Conservation (phyloP, 2,797 vertebrate genomes). For the Myripristis jacobus region DNA sequence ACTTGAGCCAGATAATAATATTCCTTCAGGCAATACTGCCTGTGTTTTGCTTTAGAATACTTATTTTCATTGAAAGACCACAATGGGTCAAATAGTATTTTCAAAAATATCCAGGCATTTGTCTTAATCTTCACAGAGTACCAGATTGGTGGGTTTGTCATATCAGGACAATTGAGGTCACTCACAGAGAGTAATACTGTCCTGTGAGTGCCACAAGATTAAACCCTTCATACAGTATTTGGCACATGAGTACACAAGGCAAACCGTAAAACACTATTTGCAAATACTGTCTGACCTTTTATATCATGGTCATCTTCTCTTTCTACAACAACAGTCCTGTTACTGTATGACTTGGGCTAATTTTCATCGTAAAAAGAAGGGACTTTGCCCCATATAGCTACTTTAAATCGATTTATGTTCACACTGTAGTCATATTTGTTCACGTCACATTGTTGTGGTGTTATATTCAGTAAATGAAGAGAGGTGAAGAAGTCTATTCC, state of each 20-base stretch:
- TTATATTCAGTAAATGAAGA: neutral
- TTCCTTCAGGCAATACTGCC: neutral
- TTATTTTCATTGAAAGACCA: neutral
- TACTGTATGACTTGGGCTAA: conserved; percentile 4
- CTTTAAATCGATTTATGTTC: conserved; percentile 29
- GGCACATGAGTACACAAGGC: neutral
- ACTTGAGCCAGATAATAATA: neutral
- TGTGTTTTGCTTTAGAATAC: neutral
- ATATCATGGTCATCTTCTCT: neutral
- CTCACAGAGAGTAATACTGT: too few relatives aligned
- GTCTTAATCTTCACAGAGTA: neutral
- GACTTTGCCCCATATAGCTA: neutral
- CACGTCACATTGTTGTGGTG: neutral
- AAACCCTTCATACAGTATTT: neutral
- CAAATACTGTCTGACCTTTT: neutral
- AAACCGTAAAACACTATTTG: neutral
- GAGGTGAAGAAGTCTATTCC: neutral
- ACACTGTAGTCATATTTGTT: neutral
- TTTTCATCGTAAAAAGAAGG: conserved; percentile 13
- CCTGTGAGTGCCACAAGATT: too few relatives aligned
- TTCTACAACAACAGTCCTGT: neutral
- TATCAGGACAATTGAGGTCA: neutral
- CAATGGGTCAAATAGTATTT: conserved; percentile 6
- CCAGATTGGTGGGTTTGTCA: neutral
- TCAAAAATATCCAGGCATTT: neutral